Percentiles rank a stretch among this genome's conserved stretches.
Evolutionary conservation across 2,888 invertebrate species (phyloP).

Genomic region (Cryptus viduatorius): DNA sequence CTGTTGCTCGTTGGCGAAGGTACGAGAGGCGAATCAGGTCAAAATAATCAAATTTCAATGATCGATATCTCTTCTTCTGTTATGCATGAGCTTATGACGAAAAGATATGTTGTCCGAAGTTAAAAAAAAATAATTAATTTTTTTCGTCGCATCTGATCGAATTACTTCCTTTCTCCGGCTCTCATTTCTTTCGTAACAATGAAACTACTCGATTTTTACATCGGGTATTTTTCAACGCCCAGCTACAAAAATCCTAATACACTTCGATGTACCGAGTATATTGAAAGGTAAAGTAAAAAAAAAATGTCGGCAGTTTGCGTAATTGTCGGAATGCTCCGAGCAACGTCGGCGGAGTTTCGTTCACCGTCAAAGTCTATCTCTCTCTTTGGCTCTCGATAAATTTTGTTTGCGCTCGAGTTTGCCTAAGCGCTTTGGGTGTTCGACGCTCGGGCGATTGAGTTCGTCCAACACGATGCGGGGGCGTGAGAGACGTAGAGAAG

Average conservation of each 20-base stretch:
- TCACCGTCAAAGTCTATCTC: not conserved
- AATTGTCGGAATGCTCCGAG: slow-evolving; percentile 26
- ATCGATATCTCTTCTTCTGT: no score
- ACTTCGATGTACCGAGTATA: no score
- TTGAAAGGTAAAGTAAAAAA: not conserved
- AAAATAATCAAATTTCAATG: not conserved
- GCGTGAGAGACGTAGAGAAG: slow-evolving; percentile 11
- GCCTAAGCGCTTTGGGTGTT: slow-evolving; percentile 40
- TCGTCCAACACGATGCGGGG: slow-evolving; percentile 39
- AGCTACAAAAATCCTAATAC: no score
- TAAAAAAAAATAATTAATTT: not conserved
- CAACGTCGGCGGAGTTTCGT: slow-evolving; percentile 29
- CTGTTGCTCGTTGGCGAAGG: not conserved
- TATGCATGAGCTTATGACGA: no score
- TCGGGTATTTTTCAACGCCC: no score
- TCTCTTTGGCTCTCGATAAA: slow-evolving; percentile 44
- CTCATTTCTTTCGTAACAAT: no score
- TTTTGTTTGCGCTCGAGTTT: slow-evolving; percentile 62
- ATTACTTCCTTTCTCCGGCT: no score
- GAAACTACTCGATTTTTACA: no score
- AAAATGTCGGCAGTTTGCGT: slow-evolving; percentile 29
- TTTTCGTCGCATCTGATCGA: not conserved
- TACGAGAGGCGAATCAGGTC: not conserved
- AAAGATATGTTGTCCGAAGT: not conserved
- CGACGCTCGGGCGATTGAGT: slow-evolving; percentile 20